phyloP scores from a whole-genome alignment of 1,140 invertebrate species.

The Bombus difficillimus region DNA sequence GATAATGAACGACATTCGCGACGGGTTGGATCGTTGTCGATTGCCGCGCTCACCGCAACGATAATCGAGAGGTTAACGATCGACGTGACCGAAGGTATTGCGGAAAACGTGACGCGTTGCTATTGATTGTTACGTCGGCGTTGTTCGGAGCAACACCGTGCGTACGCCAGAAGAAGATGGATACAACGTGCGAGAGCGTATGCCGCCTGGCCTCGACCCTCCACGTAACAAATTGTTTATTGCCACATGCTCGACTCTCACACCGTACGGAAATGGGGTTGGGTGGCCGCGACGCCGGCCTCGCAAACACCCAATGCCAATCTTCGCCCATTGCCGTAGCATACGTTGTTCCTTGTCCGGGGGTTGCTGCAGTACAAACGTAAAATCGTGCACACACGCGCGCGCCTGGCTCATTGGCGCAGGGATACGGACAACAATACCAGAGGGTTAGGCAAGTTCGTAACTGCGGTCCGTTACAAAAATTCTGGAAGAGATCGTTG shows the following conservation, averaged over 20 bases:
- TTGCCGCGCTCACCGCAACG: conserved; percentile 45
- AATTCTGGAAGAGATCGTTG: conserved; percentile 28
- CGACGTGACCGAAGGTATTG: conserved; percentile 46
- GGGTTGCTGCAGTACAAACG: conserved; percentile 13
- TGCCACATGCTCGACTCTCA: conserved; percentile 75
- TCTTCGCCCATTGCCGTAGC: conserved; percentile 38
- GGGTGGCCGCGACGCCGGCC: conserved; percentile 30
- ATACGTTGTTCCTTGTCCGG: neutral
- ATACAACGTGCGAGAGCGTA: conserved; percentile 44
- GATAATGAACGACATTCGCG: conserved; percentile 11
- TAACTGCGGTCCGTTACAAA: conserved; percentile 40
- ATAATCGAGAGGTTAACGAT: conserved; percentile 67
- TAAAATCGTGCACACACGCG: neutral
- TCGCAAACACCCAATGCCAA: conserved; percentile 47
- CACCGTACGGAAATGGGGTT: conserved; percentile 61
- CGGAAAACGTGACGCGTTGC: conserved; percentile 59
- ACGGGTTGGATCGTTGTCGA: conserved; percentile 36
- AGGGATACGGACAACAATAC: neutral
- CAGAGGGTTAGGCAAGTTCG: conserved; percentile 11
- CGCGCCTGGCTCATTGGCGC: neutral
- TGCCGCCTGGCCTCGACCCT: conserved; percentile 53
- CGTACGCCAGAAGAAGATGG: conserved; percentile 43
- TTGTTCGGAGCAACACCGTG: neutral
- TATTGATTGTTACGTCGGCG: conserved; percentile 61
- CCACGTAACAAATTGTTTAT: conserved; percentile 76